Base-by-base conservation (phyloP, 2,797 vertebrate species). In the Distichodus sexfasciatus region DNA sequence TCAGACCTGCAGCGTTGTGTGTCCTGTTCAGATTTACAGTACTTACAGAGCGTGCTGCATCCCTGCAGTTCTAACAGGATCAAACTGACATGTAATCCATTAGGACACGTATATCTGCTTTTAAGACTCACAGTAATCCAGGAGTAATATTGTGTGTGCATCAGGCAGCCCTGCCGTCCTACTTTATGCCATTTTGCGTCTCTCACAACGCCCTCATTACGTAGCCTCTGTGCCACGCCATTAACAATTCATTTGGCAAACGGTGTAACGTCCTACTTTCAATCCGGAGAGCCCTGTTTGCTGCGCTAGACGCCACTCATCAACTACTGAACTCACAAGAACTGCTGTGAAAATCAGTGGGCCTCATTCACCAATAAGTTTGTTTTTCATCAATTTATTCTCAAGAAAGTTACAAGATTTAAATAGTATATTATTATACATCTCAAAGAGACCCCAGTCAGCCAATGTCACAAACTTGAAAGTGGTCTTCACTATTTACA, bases 211-310 rank as follows among this genome's bases (percentile, higher is more conserved):
- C 10, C 28, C 17, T 51, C 67, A 69, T 31, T 41, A 60, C 35
- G 23, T 51, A 31, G 24, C 57, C 46, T 43, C 19, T 19, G 9
- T 51, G 17, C 17, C 57, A 53, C 41, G 31, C 21, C 58, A 36
- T 70, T 54, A 62, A 62, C 38, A 46, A 62, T 63, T 62, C 40
- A 70, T 55, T 15, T 21, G 21, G 28, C 43, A 54, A 70, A 62
- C 14, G 2, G 26, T 7, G 21, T 47, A 53, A 44, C 11, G 38
- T 3, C 47, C 35, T 15, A 61, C 26, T 61, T 53, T 53, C 47
- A 54, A 28, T 33, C 38, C 12, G 11, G 31, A 26, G 35, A 10
- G 19, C 17, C 6, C 48, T n/a, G n/a, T n/a, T n/a, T n/a, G n/a
- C n/a, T n/a, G n/a, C n/a, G n/a, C n/a, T n/a, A n/a, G n/a, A n/a